Base-by-base conservation (phyloP, 2,113 vertebrate genomes). In the Naja naja region DNA sequence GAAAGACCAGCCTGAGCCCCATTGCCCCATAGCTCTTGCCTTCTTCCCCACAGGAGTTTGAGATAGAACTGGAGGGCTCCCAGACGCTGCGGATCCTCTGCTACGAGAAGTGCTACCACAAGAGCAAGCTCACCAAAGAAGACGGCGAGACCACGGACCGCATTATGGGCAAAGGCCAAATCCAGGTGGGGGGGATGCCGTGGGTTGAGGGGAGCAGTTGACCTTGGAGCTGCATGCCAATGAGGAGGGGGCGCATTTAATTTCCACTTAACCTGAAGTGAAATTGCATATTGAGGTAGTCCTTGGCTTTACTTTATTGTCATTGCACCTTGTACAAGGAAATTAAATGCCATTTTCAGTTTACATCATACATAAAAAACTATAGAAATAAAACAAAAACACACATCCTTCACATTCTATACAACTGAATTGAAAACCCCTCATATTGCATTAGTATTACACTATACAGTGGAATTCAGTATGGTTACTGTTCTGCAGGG, bases 41-140 rank as follows among this genome's bases (percentile, higher is more conserved):
- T 39, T 43, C 74, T 81, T 39, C 5, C n/a, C 45, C 94, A 8
- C 93, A 99, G 99, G 99, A 99, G 97, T 99, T 99, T 94, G 99
- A 99, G 97, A 99, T 99, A 1, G 99, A 99, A 95, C 97, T 99
- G 94, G 99, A 99, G 95, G 99, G 99, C 91, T 99, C 99, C 0
- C 99, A 99, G 89, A 99, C 98, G 0, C 92, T 99, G 95, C 96
- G 99, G 95, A 98, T 99, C 92, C 97, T 99, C 93, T 99, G 99
- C 96, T 99, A 99, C 3, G 98, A 99, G 87, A 99, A 99, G 95
- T 98, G 98, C 95, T 99, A 99, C 97, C 98, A 97, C 97, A 99
- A 98, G 96, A 97, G 92, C 89, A 98, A 97, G 96, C 97, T 98
- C 93, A 93, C 98, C 97, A 99, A 98, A 97, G 99, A 99, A 85